These are phyloP conservation scores for Oligia fasciuncula DNA, from an alignment of 2,888 invertebrate species.

Conservation along the genomic window DNA sequence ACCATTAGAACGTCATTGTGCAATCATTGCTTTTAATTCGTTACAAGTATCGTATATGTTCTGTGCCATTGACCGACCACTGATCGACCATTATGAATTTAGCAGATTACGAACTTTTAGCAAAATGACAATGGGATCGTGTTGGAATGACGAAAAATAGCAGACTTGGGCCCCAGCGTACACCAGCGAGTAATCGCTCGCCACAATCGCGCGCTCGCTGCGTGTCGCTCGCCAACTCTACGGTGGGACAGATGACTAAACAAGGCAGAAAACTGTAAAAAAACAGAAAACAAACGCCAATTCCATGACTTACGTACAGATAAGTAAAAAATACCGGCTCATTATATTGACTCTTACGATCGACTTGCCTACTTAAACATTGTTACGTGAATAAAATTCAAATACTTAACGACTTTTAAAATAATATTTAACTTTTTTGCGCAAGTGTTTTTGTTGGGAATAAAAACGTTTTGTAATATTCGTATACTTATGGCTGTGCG, in stretches of 20 bases:
- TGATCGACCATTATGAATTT: too few species aligned
- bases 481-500: background rate
- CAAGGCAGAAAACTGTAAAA: background rate
- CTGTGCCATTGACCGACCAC: too few species aligned
- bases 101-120: too few species aligned
- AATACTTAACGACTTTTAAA: conserved; percentile 14
- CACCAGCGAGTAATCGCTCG: background rate
- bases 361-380: conserved; percentile 25
- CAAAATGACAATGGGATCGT: too few species aligned
- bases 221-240: background rate
- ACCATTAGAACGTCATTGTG: too few species aligned
- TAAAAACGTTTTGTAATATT: conserved; percentile 1
- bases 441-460: conserved; percentile 21
- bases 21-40: too few species aligned
- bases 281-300: background rate
- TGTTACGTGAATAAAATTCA: conserved; percentile 17
- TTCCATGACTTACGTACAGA: background rate
- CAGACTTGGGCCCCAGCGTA: background rate
- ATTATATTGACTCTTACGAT: conserved; percentile 31
- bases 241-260: background rate
- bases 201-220: background rate
- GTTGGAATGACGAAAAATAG: too few species aligned
- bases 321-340: conserved; percentile 18
- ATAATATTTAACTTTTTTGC: conserved; percentile 36
- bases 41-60: too few species aligned